These are phyloP conservation scores for Sakesphorus luctuosus DNA, from an alignment of 2,113 vertebrate genomes.

Conservation along the genomic window DNA sequence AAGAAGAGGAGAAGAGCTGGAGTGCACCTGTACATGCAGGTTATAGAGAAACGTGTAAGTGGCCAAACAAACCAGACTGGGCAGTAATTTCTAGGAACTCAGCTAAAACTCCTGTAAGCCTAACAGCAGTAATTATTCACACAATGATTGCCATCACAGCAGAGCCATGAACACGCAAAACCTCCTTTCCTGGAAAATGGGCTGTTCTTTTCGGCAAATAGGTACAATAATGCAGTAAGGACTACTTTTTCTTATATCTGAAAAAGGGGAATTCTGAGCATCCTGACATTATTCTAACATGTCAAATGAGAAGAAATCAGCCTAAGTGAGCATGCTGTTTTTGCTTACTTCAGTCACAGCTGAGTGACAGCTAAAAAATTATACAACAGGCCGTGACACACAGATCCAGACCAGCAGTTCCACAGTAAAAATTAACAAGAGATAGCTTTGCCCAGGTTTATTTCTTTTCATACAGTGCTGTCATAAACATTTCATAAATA, in stretches of 20 bases:
- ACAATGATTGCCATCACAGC: not conserved
- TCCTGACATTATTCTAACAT: not conserved
- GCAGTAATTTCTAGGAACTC: not conserved
- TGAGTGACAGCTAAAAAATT: slow-evolving; percentile 36
- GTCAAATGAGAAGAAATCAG: not conserved
- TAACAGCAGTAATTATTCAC: not conserved
- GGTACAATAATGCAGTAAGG: not conserved
- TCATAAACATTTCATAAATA: slow-evolving; percentile 66
- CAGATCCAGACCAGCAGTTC: slow-evolving; percentile 1
- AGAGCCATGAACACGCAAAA: not conserved
- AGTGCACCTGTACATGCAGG: not conserved
- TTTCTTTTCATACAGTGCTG: slow-evolving; percentile 13
- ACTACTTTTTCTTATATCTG: not conserved
- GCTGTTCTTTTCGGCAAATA: not conserved
- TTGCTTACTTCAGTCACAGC: not conserved
- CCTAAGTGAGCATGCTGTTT: not conserved
- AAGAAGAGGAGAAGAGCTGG: not conserved
- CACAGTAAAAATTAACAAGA: slow-evolving; percentile 23
- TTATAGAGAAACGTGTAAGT: not conserved
- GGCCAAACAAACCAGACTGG: not conserved
- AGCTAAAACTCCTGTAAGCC: not conserved
- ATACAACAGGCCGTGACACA: not conserved
- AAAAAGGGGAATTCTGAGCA: not conserved
- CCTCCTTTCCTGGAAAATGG: not conserved
- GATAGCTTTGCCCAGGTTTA: slow-evolving; percentile 23